A percentile compares a stretch with the other conserved stretches of the same genome.
These are phyloP conservation scores for Euspilapteryx auroguttella DNA, from an alignment of 2,888 invertebrate genomes.

Conservation along the genomic window DNA sequence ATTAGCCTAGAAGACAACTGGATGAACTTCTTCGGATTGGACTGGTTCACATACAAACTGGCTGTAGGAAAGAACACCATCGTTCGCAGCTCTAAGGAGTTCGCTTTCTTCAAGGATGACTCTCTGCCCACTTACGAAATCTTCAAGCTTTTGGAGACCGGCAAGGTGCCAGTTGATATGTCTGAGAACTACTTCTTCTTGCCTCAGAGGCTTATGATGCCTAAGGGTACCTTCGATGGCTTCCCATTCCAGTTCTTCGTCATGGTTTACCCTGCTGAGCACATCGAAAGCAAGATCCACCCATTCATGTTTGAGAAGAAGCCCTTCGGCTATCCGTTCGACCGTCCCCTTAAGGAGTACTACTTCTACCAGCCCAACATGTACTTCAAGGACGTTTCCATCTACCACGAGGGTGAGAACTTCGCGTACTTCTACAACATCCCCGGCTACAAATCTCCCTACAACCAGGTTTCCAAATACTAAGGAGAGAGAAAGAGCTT, in stretches of 20 bases:
- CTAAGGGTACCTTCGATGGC: conserved; percentile 59
- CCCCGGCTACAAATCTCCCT: conserved; percentile 15
- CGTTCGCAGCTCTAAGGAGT: conserved; percentile 58
- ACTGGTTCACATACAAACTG: conserved; percentile 40
- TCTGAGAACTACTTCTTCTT: conserved; percentile 51
- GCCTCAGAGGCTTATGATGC: conserved; percentile 59
- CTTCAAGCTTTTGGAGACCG: conserved; percentile 43
- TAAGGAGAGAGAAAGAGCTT: conserved; percentile 1
- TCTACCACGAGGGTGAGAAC: conserved; percentile 48
- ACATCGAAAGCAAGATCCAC: conserved; percentile 22
- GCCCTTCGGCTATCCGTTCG: conserved; percentile 44
- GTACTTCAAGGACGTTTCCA: conserved; percentile 59
- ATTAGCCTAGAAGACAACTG: conserved; percentile 17
- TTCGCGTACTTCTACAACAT: conserved; percentile 22
- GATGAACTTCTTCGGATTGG: conserved; percentile 13
- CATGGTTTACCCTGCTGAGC: conserved; percentile 36
- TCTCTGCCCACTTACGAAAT: conserved; percentile 54
- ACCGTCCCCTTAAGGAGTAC: conserved; percentile 37
- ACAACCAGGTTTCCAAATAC: conserved; percentile 1
- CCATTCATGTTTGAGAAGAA: conserved; percentile 32
- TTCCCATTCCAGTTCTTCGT: conserved; percentile 54
- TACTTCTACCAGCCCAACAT: conserved; percentile 60
- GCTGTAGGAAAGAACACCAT: conserved; percentile 58
- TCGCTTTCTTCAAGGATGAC: conserved; percentile 55
- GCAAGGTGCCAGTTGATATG: conserved; percentile 14